phyloP scores from a whole-genome alignment of 2,113 vertebrate genomes.

The Edolisoma coerulescens region DNA sequence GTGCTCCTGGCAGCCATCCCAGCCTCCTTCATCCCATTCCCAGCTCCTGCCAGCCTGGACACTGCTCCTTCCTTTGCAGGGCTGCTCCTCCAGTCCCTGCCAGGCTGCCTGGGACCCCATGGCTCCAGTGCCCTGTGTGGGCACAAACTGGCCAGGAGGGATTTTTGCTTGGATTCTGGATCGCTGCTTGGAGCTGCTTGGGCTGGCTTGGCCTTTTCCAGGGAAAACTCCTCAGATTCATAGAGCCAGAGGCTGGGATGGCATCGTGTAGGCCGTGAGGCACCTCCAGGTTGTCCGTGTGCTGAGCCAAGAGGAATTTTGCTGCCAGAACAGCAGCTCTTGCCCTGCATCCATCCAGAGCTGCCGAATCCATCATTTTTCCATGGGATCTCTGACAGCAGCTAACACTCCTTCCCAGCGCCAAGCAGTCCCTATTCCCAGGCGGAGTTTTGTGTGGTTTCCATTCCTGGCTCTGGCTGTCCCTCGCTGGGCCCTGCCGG shows the following conservation, averaged over 20 bases:
- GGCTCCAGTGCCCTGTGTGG: rapidly evolving
- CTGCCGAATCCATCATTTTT: neutral
- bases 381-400: neutral
- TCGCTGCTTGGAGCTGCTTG: rapidly evolving
- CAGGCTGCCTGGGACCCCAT: neutral
- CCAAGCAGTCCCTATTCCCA: neutral
- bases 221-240: neutral
- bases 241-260: neutral
- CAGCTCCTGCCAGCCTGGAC: neutral
- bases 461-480: neutral
- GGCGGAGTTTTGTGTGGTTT: neutral
- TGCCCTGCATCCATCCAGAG: rapidly evolving
- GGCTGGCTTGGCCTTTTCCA: neutral
- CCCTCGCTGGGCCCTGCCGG: neutral
- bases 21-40: neutral
- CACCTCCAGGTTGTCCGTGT: neutral
- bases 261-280: neutral
- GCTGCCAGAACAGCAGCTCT: neutral
- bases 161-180: neutral
- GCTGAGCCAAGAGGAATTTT: neutral
- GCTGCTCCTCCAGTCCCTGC: neutral
- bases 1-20: neutral
- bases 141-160: neutral
- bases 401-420: neutral
- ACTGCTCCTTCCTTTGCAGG: neutral